Evolutionary conservation across 2,113 vertebrate species (phyloP).

Genomic region (Macroglossus sobrinus): DNA sequence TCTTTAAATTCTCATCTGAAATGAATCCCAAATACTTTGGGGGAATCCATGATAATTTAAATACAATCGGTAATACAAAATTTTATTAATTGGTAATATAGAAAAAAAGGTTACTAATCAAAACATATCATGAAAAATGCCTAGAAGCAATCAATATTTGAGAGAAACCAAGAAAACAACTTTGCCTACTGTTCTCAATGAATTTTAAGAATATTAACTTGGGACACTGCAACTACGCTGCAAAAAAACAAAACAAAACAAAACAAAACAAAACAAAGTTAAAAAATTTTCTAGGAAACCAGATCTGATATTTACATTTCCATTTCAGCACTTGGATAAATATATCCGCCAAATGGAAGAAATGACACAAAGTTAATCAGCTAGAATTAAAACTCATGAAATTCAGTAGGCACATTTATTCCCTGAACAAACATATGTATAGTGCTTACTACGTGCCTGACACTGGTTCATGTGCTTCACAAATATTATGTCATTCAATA

Average conservation of each 20-base stretch:
- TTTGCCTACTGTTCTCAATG: background rate
- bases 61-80: background rate
- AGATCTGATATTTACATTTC: background rate
- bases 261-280: no score
- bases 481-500: background rate
- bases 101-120: background rate
- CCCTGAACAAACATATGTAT: background rate
- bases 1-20: slow-evolving; percentile 15
- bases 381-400: background rate
- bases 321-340: slow-evolving; percentile 9
- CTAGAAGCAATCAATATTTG: background rate
- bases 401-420: background rate
- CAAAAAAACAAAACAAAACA: background rate
- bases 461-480: background rate
- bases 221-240: background rate
- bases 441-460: background rate
- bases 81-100: background rate
- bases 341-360: background rate
- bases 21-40: background rate
- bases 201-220: background rate
- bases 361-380: background rate
- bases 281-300: background rate
- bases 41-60: slow-evolving; percentile 15
- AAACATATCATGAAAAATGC: slow-evolving; percentile 40
- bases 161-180: background rate